phyloP scores from a whole-genome alignment of 2,888 invertebrate species.

The Meteorus colon region DNA sequence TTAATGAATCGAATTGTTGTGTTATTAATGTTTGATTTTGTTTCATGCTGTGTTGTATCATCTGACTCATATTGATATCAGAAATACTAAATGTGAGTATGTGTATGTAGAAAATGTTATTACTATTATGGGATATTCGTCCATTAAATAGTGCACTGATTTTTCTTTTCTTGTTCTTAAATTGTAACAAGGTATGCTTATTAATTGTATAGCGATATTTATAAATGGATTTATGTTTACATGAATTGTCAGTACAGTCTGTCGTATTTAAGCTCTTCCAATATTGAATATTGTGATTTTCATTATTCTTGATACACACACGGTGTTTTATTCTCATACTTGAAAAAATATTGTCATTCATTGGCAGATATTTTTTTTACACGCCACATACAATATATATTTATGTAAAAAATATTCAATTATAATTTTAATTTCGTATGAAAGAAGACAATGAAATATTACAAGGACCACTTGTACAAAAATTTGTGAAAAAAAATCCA shows the following conservation, averaged over 20 bases:
- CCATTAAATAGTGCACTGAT: slow-evolving; percentile 60
- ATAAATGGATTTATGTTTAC: slow-evolving; percentile 56
- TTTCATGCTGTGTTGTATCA: slow-evolving; percentile 23
- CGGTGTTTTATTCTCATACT: slow-evolving; percentile 21
- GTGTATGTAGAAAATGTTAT: slow-evolving; percentile 53
- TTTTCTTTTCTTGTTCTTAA: slow-evolving; percentile 53
- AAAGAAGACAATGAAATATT: slow-evolving; percentile 9
- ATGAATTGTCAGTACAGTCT: slow-evolving; percentile 65
- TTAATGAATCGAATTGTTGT: neutral
- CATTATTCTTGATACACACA: slow-evolving; percentile 47
- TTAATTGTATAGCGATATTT: slow-evolving; percentile 54
- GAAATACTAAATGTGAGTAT: slow-evolving; percentile 61
- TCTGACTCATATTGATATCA: slow-evolving; percentile 34
- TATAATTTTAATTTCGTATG: slow-evolving; percentile 37
- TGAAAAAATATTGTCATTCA: slow-evolving; percentile 16
- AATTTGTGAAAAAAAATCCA: slow-evolving; percentile 8
- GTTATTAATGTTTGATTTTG: neutral
- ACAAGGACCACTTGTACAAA: neutral
- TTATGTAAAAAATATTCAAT: neutral
- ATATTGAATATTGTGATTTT: slow-evolving; percentile 55
- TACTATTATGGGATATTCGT: slow-evolving; percentile 52
- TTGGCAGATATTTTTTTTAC: neutral
- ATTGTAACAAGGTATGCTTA: slow-evolving; percentile 50
- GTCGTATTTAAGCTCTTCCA: slow-evolving; percentile 66
- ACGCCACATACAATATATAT: neutral